A percentile compares a stretch with the other conserved stretches of the same genome.
Evolutionary conservation across 64 coral and sea anemone genomes (phyloP).

Genomic region (Porites australiensis): DNA sequence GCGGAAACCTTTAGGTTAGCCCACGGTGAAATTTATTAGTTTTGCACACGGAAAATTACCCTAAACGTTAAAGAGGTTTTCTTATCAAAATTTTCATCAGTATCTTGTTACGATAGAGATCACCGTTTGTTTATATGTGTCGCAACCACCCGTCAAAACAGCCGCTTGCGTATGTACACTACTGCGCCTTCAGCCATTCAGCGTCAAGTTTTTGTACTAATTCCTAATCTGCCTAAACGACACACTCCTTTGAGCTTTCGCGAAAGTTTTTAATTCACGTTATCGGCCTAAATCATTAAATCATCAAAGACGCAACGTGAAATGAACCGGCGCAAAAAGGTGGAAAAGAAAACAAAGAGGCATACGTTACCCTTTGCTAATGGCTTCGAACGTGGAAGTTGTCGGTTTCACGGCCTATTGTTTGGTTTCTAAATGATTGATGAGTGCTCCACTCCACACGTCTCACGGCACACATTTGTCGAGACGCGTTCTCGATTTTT

Average conservation of each 20-base stretch:
- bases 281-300: constrained; percentile 59
- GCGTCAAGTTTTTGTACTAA: constrained; percentile 30
- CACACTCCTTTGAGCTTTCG: constrained; percentile 26
- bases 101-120: constrained; percentile 43
- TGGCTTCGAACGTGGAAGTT: constrained; percentile 16
- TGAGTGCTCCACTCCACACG: constrained; percentile 36
- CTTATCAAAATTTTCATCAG: constrained; percentile 64
- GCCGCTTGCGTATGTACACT: constrained; percentile 1
- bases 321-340: constrained; percentile 18
- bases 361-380: not conserved
- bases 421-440: constrained; percentile 53
- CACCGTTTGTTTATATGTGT: constrained; percentile 50
- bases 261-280: constrained; percentile 33
- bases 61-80: constrained; percentile 55
- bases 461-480: not conserved
- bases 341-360: constrained; percentile 26
- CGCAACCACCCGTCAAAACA: constrained; percentile 34
- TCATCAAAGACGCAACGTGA: constrained; percentile 32
- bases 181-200: constrained; percentile 7
- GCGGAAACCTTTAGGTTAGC: not conserved
- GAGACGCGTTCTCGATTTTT: constrained; percentile 35
- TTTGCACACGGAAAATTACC: constrained; percentile 42
- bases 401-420: constrained; percentile 6
- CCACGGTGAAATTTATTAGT: constrained; percentile 39
- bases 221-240: constrained; percentile 57